Base-by-base conservation (phyloP, 2,113 vertebrate species). In the Pyrgilauda ruficollis region DNA sequence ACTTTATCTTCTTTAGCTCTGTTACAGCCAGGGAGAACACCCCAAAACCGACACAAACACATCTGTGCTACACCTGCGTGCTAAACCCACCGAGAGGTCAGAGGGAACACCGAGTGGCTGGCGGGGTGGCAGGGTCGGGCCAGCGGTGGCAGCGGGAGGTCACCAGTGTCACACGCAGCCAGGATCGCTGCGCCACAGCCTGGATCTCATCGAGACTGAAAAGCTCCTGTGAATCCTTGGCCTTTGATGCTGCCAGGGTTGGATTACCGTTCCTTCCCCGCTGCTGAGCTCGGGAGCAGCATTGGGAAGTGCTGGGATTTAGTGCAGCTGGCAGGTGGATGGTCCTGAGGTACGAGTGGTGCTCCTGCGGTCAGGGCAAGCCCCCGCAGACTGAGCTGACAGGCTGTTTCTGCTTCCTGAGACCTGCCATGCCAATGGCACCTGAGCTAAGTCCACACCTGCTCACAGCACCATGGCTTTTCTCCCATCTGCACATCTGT, bases 401-500 rank as follows among this genome's bases (percentile, higher is more conserved):
- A 24, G 30, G 63, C 55, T 27, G 33, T 5, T 83, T 39, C 53
- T 50, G 44, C 52, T n/a, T 46, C 63, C 72, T 1, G 22, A 47
- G 13, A 30, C 1, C 2, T 30, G 27, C 58, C 59, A n/a, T 0
- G 0, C 37, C 35, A 30, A 6, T 24, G 16, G 6, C 44, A 12
- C 27, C 7, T 0, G 0, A 75, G 56, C 70, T 0, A 35, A 47
- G n/a, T 27, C 31, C 10, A 0, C 10, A 30, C 21, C 37, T n/a
- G 69, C 52, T 35, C 31, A n/a, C 10, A 21, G 66, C 17, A 30
- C 62, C 13, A 3, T 3, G 31, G 75, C 70, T 64, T 15, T 53
- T 52, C 47, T 86, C 47, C 2, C 0, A 27, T 6, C 35, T 21
- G 63, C 88, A 87, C 33, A 7, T 33, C 64, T 68, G 22, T 26